Evolutionary conservation across 1,140 invertebrate species (phyloP).

Genomic region (Drosophila suzukii): DNA sequence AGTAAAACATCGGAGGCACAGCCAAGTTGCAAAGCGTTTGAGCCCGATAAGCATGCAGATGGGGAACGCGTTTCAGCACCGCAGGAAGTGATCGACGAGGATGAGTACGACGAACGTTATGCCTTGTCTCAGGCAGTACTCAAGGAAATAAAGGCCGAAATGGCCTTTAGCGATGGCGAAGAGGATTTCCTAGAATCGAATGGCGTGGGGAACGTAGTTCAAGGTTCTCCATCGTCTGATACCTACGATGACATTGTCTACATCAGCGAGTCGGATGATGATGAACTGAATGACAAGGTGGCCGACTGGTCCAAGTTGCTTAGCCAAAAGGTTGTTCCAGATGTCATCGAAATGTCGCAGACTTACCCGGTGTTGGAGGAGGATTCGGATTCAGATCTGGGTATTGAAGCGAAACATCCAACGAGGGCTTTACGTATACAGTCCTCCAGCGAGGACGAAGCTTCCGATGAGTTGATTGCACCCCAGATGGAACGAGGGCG

Average conservation of each 20-base stretch:
- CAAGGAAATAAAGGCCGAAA: conserved; percentile 71
- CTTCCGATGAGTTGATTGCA: neutral
- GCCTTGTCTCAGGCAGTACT: conserved; percentile 58
- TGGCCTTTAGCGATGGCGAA: conserved; percentile 36
- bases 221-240: conserved; percentile 5
- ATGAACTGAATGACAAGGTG: conserved; percentile 62
- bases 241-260: conserved; percentile 49
- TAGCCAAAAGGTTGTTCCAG: conserved; percentile 39
- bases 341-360: conserved; percentile 43
- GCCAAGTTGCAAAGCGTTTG: too few species aligned
- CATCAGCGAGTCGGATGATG: conserved; percentile 44
- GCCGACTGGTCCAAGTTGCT: conserved; percentile 72
- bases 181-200: conserved; percentile 4
- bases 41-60: too few species aligned
- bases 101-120: conserved; percentile 56
- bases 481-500: neutral
- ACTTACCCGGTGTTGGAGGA: conserved; percentile 34
- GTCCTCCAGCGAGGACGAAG: conserved; percentile 29
- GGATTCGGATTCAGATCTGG: conserved; percentile 6
- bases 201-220: neutral
- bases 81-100: conserved; percentile 9
- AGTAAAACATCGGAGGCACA: neutral
- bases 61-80: neutral
- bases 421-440: conserved; percentile 25
- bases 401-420: neutral